These are phyloP conservation scores for Anguilla marmorata DNA, from an alignment of 2,797 vertebrate genomes.

Conservation along the genomic window DNA sequence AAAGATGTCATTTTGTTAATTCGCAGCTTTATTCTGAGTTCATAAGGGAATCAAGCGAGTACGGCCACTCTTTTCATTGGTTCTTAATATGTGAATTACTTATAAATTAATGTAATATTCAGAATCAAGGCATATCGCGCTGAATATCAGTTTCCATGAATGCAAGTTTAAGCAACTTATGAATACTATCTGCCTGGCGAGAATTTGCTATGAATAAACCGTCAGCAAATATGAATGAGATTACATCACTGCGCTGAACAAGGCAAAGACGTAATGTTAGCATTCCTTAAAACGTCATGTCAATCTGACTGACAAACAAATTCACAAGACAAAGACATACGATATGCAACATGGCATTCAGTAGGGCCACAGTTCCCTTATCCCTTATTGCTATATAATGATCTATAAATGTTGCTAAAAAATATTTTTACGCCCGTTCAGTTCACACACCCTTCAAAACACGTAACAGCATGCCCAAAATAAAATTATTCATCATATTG, in stretches of 20 bases:
- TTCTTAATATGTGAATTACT: not conserved
- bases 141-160: not conserved
- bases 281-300: conserved; percentile 30
- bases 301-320: not conserved
- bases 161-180: not conserved
- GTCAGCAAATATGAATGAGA: not conserved
- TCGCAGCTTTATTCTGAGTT: not conserved
- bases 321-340: not conserved
- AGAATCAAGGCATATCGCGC: not conserved
- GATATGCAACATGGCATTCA: not conserved
- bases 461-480: not conserved
- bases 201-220: conserved; percentile 19
- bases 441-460: not conserved
- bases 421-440: not conserved
- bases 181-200: not conserved
- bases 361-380: no score
- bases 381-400: not conserved
- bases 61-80: not conserved
- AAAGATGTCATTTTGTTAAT: not conserved
- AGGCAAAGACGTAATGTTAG: conserved; percentile 25
- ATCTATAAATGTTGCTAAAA: not conserved
- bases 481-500: not conserved
- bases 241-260: conserved; percentile 32
- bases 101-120: not conserved
- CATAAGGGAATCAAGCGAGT: not conserved